Conservation (phyloP, 2,888 invertebrate genomes). For the Sesia bembeciformis region DNA sequence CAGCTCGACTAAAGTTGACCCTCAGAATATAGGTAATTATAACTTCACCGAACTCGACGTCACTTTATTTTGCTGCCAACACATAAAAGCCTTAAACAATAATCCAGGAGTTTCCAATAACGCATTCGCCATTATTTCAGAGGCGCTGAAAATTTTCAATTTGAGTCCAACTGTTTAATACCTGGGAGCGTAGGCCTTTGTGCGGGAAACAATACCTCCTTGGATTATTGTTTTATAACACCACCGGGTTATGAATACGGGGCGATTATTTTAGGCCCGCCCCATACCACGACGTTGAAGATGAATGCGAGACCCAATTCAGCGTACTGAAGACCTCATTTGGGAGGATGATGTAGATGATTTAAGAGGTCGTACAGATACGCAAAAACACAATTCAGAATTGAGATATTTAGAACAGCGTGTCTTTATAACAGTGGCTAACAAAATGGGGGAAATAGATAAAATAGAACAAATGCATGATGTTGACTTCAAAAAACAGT, state of each 20-base stretch:
- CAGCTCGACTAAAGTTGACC: too few species aligned
- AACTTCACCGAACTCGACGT: conserved; percentile 7
- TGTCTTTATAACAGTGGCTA: too few species aligned
- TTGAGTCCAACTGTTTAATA: conserved; percentile 27
- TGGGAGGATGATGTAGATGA: too few species aligned
- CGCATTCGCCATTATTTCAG: conserved; percentile 18
- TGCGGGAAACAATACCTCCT: conserved; percentile 19
- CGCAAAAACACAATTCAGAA: too few species aligned
- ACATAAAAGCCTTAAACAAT: conserved; percentile 16
- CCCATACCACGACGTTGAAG: background rate
- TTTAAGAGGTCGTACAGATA: too few species aligned
- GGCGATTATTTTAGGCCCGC: background rate
- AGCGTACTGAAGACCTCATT: too few species aligned
- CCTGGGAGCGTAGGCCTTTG: conserved; percentile 20
- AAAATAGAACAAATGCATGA: too few species aligned
- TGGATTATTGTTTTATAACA: conserved; percentile 18
- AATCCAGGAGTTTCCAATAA: conserved; percentile 14
- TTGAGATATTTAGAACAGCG: too few species aligned
- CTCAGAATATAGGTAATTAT: background rate
- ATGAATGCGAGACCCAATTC: too few species aligned
- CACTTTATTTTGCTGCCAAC: conserved; percentile 11
- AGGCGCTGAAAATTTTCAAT: conserved; percentile 29
- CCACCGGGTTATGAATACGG: conserved; percentile 1
- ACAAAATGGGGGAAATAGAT: too few species aligned
- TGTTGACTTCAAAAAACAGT: too few species aligned